A percentile compares a stretch with the other conserved stretches of the same genome.
phyloP scores from a whole-genome alignment of 2,888 invertebrate species.

The Aradus depressus region DNA sequence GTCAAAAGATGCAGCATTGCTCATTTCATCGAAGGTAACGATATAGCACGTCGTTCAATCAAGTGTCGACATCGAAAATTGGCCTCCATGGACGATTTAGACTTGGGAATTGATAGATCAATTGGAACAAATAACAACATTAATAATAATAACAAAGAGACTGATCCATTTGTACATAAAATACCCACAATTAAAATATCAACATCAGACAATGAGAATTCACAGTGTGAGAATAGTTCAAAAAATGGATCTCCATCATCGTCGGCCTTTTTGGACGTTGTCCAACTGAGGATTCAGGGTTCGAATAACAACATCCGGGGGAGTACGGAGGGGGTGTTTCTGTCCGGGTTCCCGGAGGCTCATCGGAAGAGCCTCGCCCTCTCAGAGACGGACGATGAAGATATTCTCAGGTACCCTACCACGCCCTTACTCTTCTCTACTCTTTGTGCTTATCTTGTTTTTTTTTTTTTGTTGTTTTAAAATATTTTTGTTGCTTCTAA shows the following conservation, averaged over 20 bases:
- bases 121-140: too few species aligned
- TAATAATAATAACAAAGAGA: slow-evolving; percentile 19
- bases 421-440: slow-evolving; percentile 3
- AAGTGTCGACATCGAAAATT: slow-evolving; percentile 37
- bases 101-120: slow-evolving; percentile 20
- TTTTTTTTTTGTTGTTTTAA: slow-evolving; percentile 6
- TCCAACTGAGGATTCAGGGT: slow-evolving; percentile 29
- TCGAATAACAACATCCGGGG: slow-evolving; percentile 30
- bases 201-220: slow-evolving; percentile 28
- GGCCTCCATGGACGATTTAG: slow-evolving; percentile 25
- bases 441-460: slow-evolving; percentile 8
- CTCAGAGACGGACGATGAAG: slow-evolving; percentile 32
- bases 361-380: slow-evolving; percentile 29
- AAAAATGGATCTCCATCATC: slow-evolving; percentile 10
- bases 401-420: slow-evolving; percentile 27
- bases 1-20: slow-evolving; percentile 54
- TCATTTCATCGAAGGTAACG: slow-evolving; percentile 67
- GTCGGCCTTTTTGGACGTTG: slow-evolving; percentile 25
- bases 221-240: slow-evolving; percentile 30
- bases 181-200: slow-evolving; percentile 28
- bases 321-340: slow-evolving; percentile 26
- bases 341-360: slow-evolving; percentile 20
- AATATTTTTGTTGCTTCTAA: neutral
- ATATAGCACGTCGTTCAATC: slow-evolving; percentile 68
- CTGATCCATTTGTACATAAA: slow-evolving; percentile 9